Evolutionary conservation across 2,113 vertebrate species (phyloP).

Genomic region (Muntiacus reevesi): DNA sequence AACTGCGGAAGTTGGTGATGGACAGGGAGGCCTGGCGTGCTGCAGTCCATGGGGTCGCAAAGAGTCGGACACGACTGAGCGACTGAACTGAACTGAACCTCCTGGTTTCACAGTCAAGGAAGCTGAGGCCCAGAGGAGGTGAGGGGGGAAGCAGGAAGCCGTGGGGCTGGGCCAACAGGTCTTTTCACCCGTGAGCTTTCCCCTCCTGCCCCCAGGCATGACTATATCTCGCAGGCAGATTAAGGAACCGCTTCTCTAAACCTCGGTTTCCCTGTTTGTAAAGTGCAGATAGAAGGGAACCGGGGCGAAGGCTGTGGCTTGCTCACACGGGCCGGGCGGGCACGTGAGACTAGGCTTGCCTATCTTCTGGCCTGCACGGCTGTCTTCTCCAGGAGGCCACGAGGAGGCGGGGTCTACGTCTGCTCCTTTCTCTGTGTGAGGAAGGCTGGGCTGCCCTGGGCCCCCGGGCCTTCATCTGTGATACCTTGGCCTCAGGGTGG

Average conservation of each 20-base stretch:
- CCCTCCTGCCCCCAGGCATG: rapidly evolving
- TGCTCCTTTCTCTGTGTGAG: not conserved
- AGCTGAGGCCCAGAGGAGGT: not conserved
- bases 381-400: rapidly evolving
- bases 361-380: rapidly evolving
- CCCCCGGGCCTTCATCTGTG: rapidly evolving
- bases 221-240: rapidly evolving
- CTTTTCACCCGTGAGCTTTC: no score
- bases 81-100: not conserved
- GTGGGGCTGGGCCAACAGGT: not conserved
- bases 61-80: not conserved
- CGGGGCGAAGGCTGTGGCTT: rapidly evolving
- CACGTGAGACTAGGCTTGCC: rapidly evolving
- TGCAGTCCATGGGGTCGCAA: not conserved
- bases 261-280: not conserved
- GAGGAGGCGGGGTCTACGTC: rapidly evolving
- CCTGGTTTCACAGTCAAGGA: not conserved
- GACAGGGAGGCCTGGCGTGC: not conserved
- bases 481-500: rapidly evolving
- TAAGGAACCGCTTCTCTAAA: rapidly evolving
- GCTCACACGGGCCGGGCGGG: rapidly evolving
- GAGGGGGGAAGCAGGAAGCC: rapidly evolving
- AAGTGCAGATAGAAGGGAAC: not conserved
- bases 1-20: rapidly evolving
- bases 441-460: not conserved